Evolutionary conservation across 2,888 invertebrate species (phyloP), one percentile per base, ranked within the genome.

Genomic region (Oxyteleia sp.): DNA sequence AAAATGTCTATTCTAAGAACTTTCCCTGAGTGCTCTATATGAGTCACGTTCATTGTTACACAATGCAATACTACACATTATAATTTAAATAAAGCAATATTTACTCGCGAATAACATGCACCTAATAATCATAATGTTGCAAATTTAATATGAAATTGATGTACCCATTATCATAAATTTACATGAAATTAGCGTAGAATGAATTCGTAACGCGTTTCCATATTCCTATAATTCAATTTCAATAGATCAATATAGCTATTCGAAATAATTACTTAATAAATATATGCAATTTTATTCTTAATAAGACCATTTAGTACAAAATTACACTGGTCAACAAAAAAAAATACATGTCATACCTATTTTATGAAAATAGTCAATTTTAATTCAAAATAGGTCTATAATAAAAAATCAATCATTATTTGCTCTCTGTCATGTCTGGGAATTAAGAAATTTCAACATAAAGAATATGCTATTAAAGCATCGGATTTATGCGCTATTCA

Each of bases 1-100:
- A 47, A 79, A 79, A 69, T 49, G 49, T 69, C 79, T 79, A 72
- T 66, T 64, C 79, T 55, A 43, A 71, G 71, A 57, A 72, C 79
- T 79, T 79, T 71, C 79, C 63, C 71, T 18, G 57, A 63, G 63
- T 79, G 64, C 69, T 79, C 79, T 64, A 79, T 57, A 79, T 79
- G 71, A 79, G 71, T 69, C 79, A 79, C 71, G 63, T 57, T 64
- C 35, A 47, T 53, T 63, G 55, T 63, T 71, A 64, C 71, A 79
- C 64, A 63, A 79, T 79, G 45, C 63, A 16, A 20, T 5, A 45
- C 16, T 35, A 32, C 15, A 63, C 63, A 47, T 64, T 69, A 66
- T 16, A 35, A 64, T 71, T 79, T 64, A 55, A 79, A 69, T 71
- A 64, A 63, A 61, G 13, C 55, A 29, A 29, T 64, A 71, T 69